Base-by-base conservation (phyloP, 2,797 vertebrate genomes). In the Poecilia velifera region DNA sequence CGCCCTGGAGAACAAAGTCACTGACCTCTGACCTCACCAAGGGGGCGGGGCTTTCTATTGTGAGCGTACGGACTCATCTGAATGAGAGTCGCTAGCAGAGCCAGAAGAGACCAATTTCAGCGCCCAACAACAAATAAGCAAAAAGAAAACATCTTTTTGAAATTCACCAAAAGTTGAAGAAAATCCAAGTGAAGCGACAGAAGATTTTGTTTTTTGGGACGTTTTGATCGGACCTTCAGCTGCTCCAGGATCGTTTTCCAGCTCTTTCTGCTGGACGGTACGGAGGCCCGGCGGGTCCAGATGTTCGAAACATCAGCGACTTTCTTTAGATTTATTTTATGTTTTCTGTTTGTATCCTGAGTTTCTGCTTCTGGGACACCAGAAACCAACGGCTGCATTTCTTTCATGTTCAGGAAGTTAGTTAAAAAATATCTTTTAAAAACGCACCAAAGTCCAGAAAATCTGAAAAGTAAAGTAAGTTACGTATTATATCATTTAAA, bases 1-100 rank as follows among this genome's bases (percentile, higher is more conserved):
- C 20, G 97, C 97, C 0, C 96, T 99, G 84, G 98, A 99, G 95
- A 97, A 99, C 95, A 99, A 99, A 95, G 97, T 99, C 95, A 99
- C 98, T 0, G 98, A 98, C 94, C 98, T 99, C 93, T 99, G 96
- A 88, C 79, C 84, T 79, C 62, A 0, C 0, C 43, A 45, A 74
- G 82, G 76, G 75, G 49, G 41, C 18, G 76, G 76, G 76, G 85
- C 72, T 66, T 87, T 76, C 62, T 71, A 84, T 70, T 28, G 34
- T 81, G 74, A 88, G 88, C 84, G 79, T 4, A 0, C 8, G 3
- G 80, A 87, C 85, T 88, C 83, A 62, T 45, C 0, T 13, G 39
- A 81, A 87, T 73, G 86, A 31, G 55, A 76, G 76, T 82, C 86
- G 79, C 79, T 75, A 87, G 83, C 74, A 55, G 76, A 55, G 70